These are phyloP conservation scores for Chaenogobius annularis DNA, from an alignment of 2,113 vertebrate species.

Conservation along the genomic window DNA sequence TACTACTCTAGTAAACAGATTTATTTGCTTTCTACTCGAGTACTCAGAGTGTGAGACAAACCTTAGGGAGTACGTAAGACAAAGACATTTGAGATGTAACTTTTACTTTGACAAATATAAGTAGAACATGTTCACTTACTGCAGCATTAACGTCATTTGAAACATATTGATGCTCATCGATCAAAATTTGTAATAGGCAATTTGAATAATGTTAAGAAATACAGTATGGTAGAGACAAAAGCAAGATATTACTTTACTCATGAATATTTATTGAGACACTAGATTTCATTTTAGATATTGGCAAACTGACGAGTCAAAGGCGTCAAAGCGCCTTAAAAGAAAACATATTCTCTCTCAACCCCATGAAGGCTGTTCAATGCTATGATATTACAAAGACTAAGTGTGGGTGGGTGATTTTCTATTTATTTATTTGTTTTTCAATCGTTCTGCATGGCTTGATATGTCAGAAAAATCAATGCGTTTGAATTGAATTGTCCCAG, in stretches of 20 bases:
- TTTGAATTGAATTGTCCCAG: conserved; percentile 28
- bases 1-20: too few relatives aligned
- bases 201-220: neutral
- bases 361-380: conserved; percentile 22
- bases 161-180: neutral
- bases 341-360: conserved; percentile 21
- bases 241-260: neutral
- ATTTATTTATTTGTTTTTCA: conserved; percentile 11
- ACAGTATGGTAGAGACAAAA: neutral
- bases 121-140: too few relatives aligned
- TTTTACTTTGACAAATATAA: too few relatives aligned
- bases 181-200: neutral
- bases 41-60: too few relatives aligned
- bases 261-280: neutral
- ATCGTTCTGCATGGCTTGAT: conserved; percentile 20
- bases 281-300: neutral
- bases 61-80: too few relatives aligned
- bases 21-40: too few relatives aligned
- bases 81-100: too few relatives aligned
- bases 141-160: neutral
- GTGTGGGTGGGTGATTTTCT: conserved; percentile 23
- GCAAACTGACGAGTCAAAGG: conserved; percentile 17
- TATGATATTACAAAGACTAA: conserved; percentile 16
- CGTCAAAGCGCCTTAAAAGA: conserved; percentile 51
- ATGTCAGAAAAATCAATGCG: conserved; percentile 33